A percentile compares a stretch with the other conserved stretches of the same genome.
Conservation (phyloP, 2,888 invertebrate species). For the Pandemis corylana region DNA sequence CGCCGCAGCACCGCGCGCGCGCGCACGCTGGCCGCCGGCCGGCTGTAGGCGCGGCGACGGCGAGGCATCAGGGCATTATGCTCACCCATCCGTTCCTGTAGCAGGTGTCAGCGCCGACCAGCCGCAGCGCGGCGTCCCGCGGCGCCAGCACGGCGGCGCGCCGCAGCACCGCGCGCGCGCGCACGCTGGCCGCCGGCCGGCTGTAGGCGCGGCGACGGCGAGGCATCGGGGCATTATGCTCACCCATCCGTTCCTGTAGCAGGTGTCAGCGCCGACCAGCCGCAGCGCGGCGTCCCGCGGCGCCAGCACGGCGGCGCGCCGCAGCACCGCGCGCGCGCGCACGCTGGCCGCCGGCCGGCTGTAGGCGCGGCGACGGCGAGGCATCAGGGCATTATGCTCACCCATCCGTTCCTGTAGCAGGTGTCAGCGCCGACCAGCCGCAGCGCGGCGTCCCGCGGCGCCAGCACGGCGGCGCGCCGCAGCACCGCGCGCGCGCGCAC, state of each 20-base stretch:
- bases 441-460: conserved; percentile 90
- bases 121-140: conserved; percentile 89
- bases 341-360: conserved; percentile 55
- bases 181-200: conserved; percentile 57
- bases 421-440: conserved; percentile 93
- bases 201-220: no score
- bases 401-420: conserved; percentile 87
- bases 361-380: no score
- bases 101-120: conserved; percentile 94
- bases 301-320: conserved; percentile 78
- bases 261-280: conserved; percentile 93
- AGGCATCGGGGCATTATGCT: conserved; percentile 20
- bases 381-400: conserved; percentile 40
- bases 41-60: no score
- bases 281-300: conserved; percentile 91
- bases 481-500: conserved; percentile 67
- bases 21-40: conserved; percentile 59
- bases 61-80: no score
- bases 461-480: conserved; percentile 74
- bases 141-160: conserved; percentile 84
- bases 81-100: conserved; percentile 84
- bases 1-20: conserved; percentile 65
- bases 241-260: conserved; percentile 86
- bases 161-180: conserved; percentile 63
- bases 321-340: conserved; percentile 65